These are phyloP conservation scores for Adineta ricciae DNA, from an alignment of 2,888 invertebrate species.

Conservation along the genomic window DNA sequence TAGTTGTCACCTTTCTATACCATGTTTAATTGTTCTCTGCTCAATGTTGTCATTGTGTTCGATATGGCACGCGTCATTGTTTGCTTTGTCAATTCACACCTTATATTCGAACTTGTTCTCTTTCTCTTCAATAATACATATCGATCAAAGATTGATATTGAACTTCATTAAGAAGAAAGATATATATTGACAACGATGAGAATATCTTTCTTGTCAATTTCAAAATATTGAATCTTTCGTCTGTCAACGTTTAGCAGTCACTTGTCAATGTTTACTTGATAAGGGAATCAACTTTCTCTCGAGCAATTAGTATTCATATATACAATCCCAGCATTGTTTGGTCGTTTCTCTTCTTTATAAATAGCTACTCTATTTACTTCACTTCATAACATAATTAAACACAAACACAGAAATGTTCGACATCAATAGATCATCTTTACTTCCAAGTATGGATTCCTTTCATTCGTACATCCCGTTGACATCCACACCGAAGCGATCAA, in stretches of 20 bases:
- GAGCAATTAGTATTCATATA: not conserved
- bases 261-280: not conserved
- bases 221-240: not conserved
- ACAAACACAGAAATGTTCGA: too few relatives aligned
- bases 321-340: not conserved
- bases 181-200: not conserved
- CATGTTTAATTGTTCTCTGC: not conserved
- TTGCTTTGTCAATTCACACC: not conserved
- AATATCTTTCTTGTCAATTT: not conserved
- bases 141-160: not conserved
- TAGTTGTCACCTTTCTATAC: not conserved
- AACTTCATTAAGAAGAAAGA: not conserved
- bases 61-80: not conserved
- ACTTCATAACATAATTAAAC: not conserved
- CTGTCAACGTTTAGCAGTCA: not conserved
- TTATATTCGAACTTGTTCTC: not conserved
- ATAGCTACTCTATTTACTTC: not conserved
- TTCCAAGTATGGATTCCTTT: not conserved
- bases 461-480: not conserved
- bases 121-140: not conserved
- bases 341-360: not conserved
- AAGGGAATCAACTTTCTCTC: not conserved
- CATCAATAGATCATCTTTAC: not conserved
- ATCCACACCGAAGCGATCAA: not conserved
- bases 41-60: not conserved